Base-by-base conservation (phyloP, 92 coral and sea anemone species). In the Phenganax stokvisi region DNA sequence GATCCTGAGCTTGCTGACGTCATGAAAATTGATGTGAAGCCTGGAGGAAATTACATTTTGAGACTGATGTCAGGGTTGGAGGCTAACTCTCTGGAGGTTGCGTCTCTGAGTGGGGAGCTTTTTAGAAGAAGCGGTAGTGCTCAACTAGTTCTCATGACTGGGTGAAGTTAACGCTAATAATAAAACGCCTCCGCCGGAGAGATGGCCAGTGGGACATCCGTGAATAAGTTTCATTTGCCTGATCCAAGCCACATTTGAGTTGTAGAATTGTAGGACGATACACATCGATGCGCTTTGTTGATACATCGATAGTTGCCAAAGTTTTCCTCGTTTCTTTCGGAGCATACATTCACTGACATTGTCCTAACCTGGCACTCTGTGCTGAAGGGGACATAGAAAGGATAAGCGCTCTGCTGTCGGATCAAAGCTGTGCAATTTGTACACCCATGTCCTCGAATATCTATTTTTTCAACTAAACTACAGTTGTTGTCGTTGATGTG, bases 21-120 rank as follows among this genome's bases (percentile, higher is more conserved):
- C 31, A 90, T 92, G 97, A 74, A 94, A 29, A 20, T 92, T 60
- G 83, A 83, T 60, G 84, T 87, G 70, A 92, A 87, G 57, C 86
- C 97, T 8, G 97, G 97, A 54, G 97, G 97, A 5, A 37, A 37
- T 20, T 20, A 20, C 25, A 20, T 20, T 20, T 20, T 20, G 25
- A 20, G 25, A 20, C 25, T 20, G 25, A 20, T 20, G 25, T 20
- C 25, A 20, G 25, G 25, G 25, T 20, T 20, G 25, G 25, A 20
- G 25, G 25, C 25, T 20, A 20, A 20, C 77, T 92, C 51, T 92
- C 85, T 12, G 75, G 25, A 20, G 25, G 25, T 20, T 20, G 25
- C 25, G 25, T 20, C 25, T 20, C 25, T 20, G 25, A 20, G 25
- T 20, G 25, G 25, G 25, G 25, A 20, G 25, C 25, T 20, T 20